Evolutionary conservation across 2,113 vertebrate genomes (phyloP), one percentile per base, ranked within the genome.

Genomic region (Vidua macroura): DNA sequence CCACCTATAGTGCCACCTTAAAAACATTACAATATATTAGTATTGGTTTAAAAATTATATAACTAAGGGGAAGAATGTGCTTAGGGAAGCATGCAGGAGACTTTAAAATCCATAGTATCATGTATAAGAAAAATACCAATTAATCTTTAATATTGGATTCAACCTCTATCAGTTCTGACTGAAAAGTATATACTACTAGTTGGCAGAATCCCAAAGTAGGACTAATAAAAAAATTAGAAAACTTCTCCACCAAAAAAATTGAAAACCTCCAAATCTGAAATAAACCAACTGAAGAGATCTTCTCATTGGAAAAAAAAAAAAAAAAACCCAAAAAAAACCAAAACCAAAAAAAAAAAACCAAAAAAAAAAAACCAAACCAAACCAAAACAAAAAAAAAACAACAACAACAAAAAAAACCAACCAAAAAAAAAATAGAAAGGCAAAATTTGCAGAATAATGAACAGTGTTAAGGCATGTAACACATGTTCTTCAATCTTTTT

Each of bases 161-260:
- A 48, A 13, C 7, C 9, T 55, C 39, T 68, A 44, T 48, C 3
- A 37, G 6, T 52, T 91, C 20, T 60, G 37, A 8, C 18, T 83
- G 43, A 63, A 63, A 86, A 35, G 8, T 12, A 16, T 44, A 25
- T 19, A 21, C 9, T 49, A 44, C 11, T n/a, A 30, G 4, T 13
- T 79, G 17, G 5, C 7, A 33, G 33, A 59, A 64, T 68, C 6
- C 12, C 31, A 31, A 74, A 72, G 4, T 3, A 51, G 14, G 13
- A 43, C 33, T 28, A 63, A 75, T n/a, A 56, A 56, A 72, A 5
- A 58, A 28, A 73, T n/a, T 33, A 33, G 23, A n/a, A 83, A 84
- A 82, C 22, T 9, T 25, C 35, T 66, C 7, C 13, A 30, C 3
- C 35, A 52, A 48, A 63, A 17, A 15, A 18, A 0, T 0, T 7